A percentile compares a stretch with the other conserved stretches of the same genome.
Conservation (phyloP, 1,140 invertebrate species). For the Heliconius congener region DNA sequence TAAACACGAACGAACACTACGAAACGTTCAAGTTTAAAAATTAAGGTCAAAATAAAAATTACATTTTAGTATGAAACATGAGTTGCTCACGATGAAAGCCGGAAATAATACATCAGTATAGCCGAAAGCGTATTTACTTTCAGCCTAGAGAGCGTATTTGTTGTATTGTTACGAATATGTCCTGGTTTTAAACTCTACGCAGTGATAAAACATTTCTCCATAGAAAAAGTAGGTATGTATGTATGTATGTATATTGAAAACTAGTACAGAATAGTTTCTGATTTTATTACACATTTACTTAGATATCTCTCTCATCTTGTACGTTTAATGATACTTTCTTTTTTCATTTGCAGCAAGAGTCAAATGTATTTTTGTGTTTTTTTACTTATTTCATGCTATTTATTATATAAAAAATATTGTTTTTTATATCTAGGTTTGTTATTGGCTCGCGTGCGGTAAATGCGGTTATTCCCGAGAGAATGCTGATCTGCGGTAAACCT, state of each 20-base stretch:
- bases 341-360: neutral
- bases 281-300: neutral
- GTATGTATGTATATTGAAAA: neutral
- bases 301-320: neutral
- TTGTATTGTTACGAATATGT: conserved; percentile 29
- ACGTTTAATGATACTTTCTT: neutral
- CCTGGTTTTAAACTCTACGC: conserved; percentile 39
- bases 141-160: neutral
- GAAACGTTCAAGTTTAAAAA: conserved; percentile 4
- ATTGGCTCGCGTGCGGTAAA: too few relatives aligned
- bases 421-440: too few relatives aligned
- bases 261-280: conserved; percentile 6
- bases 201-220: conserved; percentile 23
- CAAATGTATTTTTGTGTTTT: too few relatives aligned
- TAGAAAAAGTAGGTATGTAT: conserved; percentile 18
- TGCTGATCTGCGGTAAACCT: too few relatives aligned
- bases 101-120: conserved; percentile 17
- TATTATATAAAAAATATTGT: too few relatives aligned
- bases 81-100: conserved; percentile 12
- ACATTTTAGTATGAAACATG: conserved; percentile 13
- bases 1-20: conserved; percentile 4
- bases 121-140: conserved; percentile 18
- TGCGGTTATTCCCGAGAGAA: too few relatives aligned
- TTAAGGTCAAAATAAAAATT: conserved; percentile 18
- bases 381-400: too few relatives aligned